Percentiles rank a stretch among this genome's conserved stretches.
Conservation (phyloP, 2,888 invertebrate species). For the Hoplodrina ambigua region DNA sequence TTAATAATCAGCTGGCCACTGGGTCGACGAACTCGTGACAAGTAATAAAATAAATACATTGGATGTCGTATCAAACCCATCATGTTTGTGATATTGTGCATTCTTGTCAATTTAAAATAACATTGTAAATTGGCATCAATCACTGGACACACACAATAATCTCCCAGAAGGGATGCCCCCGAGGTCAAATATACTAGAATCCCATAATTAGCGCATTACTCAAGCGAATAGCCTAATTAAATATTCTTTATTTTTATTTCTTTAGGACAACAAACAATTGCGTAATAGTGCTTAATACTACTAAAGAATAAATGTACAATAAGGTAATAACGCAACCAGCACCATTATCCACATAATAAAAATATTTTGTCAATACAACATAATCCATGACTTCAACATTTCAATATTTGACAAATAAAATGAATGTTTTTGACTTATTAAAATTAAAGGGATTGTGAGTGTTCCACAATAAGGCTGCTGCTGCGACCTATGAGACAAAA, state of each 20-base stretch:
- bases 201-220: neutral
- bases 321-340: too few species aligned
- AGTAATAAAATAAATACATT: too few species aligned
- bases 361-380: neutral
- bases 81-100: neutral
- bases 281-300: too few species aligned
- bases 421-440: neutral
- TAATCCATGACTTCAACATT: neutral
- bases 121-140: neutral
- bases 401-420: too few species aligned
- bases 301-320: too few species aligned
- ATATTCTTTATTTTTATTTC: too few species aligned
- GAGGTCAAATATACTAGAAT: slow-evolving; percentile 4
- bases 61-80: neutral
- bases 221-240: neutral
- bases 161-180: neutral
- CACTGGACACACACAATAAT: neutral
- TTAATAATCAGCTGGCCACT: neutral
- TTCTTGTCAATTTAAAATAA: neutral
- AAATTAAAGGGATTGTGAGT: neutral
- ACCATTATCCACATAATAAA: too few species aligned
- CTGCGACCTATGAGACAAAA: too few species aligned
- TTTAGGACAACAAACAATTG: too few species aligned
- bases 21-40: neutral
- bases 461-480: too few species aligned